These are phyloP conservation scores for Pelochelys cantorii DNA, from an alignment of 2,797 vertebrate species.

Conservation along the genomic window DNA sequence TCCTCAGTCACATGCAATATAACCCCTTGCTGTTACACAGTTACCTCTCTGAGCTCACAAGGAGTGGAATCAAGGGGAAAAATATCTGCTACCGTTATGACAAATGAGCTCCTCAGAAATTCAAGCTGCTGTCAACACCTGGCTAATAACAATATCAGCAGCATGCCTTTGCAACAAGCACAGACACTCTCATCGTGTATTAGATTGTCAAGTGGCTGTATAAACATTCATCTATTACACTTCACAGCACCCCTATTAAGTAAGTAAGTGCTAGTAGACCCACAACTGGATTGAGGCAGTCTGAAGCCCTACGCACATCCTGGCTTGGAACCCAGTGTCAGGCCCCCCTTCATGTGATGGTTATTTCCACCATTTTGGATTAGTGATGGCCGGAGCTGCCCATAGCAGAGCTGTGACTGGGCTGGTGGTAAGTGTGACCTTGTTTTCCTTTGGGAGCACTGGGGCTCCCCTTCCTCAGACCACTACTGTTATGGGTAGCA, in stretches of 20 bases:
- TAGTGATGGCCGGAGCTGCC: neutral
- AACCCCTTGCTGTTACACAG: neutral
- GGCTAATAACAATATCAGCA: neutral
- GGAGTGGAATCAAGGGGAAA: neutral
- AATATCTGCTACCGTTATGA: neutral
- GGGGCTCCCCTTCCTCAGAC: neutral
- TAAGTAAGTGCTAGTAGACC: slow-evolving; percentile 23
- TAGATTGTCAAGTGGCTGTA: neutral
- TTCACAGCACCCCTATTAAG: neutral
- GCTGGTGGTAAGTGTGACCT: neutral
- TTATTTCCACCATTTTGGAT: neutral
- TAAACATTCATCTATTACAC: neutral
- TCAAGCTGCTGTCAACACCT: neutral
- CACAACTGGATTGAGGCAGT: neutral
- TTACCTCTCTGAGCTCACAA: neutral
- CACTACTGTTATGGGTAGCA: neutral
- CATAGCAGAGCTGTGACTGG: neutral
- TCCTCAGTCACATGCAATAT: neutral
- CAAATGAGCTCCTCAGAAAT: neutral
- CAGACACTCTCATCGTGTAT: neutral
- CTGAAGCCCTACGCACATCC: neutral
- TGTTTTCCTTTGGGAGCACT: neutral
- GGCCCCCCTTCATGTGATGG: neutral
- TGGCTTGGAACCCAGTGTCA: neutral
- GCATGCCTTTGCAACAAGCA: neutral